Evolutionary conservation across 1,140 invertebrate genomes (phyloP).

Genomic region (Danaus plexippus): DNA sequence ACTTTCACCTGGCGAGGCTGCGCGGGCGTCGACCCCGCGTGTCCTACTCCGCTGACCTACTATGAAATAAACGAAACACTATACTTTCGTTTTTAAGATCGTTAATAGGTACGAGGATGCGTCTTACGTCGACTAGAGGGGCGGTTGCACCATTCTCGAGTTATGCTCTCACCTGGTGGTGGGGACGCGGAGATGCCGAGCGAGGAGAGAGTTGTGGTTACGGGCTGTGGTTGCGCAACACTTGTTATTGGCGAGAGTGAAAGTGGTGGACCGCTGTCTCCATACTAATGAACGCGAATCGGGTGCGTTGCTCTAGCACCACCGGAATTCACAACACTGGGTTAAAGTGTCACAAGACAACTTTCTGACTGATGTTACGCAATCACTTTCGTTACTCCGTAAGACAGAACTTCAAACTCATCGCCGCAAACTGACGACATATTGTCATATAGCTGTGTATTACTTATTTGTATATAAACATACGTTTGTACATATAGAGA

Average conservation of each 20-base stretch:
- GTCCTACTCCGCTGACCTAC: conserved; percentile 69
- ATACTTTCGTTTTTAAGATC: conserved; percentile 66
- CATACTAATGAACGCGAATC: conserved; percentile 65
- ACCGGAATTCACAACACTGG: conserved; percentile 55
- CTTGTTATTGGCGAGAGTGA: conserved; percentile 63
- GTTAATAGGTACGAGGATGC: conserved; percentile 59
- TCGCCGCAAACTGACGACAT: no score
- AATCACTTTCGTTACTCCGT: conserved; percentile 24
- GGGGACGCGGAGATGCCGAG: conserved; percentile 34
- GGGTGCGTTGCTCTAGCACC: conserved; percentile 42
- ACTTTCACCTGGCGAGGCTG: conserved; percentile 69
- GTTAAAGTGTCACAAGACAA: conserved; percentile 56
- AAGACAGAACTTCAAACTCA: background rate
- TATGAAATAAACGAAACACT: conserved; percentile 60
- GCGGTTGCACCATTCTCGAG: conserved; percentile 40
- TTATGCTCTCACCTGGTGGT: conserved; percentile 25
- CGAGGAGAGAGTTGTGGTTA: conserved; percentile 52
- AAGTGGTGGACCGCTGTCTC: conserved; percentile 60
- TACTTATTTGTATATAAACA: no score
- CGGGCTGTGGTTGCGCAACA: conserved; percentile 50
- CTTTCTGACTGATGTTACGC: conserved; percentile 48
- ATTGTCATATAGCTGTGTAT: no score
- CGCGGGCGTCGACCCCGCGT: conserved; percentile 65
- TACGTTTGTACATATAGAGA: no score
- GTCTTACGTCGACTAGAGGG: conserved; percentile 35